Base-by-base conservation (phyloP, 2,888 invertebrate genomes). In the Oscheius onirici region DNA sequence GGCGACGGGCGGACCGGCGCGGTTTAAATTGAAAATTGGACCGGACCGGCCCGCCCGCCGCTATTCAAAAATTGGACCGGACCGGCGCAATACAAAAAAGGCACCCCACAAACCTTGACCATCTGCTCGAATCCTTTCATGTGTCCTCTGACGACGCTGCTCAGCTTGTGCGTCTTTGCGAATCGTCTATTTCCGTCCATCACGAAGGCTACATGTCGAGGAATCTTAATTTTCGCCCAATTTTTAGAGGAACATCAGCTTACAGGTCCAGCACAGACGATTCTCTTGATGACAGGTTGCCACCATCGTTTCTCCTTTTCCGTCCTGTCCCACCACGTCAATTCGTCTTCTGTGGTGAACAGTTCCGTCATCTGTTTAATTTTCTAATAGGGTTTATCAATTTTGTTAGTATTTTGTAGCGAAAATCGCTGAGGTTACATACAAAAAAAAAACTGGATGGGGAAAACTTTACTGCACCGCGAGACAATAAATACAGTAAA, bases 141-240 rank as follows among this genome's bases (percentile, higher is more conserved):
- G 89, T 99, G 97, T 0, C 97, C 95, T 79, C 92, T 92, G 60
- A 92, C 90, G 84, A 92, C 92, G 67, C 75, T 76, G 11, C 92
- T 90, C 0, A 94, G 91, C 52, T 92, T 91, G 52, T 92, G 91
- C 86, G 93, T 94, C 77, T 91, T 92, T 0, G 97, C 97, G 89
- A 92, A 99, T 67, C 97, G 91, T 68, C 97, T 91, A 89, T 99
- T 99, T 6, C 97, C 97, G 89, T 99, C 97, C 97, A 99, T 97
- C 75, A 99, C 97, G 87, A 99, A 93, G 0, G 97, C 97, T 77
- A 99, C 91, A 89, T 99, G 99, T 75, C 91, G 91, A 0, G 97
- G 97, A 72, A 97, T 90, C 40, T 92, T 11, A 43, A 22, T 44
- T n/a, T 13, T 22, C 1, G n/a, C 41, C 1, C 17, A 54, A 41